Conservation (phyloP, 2,797 vertebrate species). For the Crocidura indochinensis region DNA sequence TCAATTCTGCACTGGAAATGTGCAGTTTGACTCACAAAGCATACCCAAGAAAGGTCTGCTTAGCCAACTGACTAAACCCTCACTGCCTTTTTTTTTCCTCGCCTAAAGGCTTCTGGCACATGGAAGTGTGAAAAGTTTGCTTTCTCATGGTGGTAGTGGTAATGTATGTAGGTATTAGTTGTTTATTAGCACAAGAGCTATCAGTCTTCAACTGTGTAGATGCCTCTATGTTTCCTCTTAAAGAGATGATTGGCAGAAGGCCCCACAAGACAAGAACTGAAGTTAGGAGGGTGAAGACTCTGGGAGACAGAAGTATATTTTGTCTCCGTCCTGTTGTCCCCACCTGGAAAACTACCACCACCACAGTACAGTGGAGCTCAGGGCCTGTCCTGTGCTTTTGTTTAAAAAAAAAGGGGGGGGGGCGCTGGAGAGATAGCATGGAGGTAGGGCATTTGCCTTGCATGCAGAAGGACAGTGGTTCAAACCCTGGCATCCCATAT, state of each 20-base stretch:
- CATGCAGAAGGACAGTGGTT: too few relatives aligned
- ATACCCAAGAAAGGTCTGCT: too few relatives aligned
- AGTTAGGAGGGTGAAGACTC: neutral
- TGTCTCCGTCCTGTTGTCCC: neutral
- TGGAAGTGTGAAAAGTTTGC: neutral
- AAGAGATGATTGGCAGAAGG: slow-evolving; percentile 72
- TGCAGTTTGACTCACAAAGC: too few relatives aligned
- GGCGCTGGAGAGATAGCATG: too few relatives aligned
- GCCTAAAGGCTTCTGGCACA: neutral
- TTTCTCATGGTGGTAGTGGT: neutral
- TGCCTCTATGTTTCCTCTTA: neutral
- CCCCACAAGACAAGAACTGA: slow-evolving; percentile 72
- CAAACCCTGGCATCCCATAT: too few relatives aligned
- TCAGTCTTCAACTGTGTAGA: neutral
- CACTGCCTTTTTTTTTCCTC: neutral
- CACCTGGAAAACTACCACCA: neutral
- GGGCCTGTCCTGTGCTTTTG: too few relatives aligned
- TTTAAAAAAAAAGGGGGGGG: neutral
- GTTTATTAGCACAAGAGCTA: neutral
- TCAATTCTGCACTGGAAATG: too few relatives aligned
- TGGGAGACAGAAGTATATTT: neutral
- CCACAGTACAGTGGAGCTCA: too few relatives aligned
- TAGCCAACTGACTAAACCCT: too few relatives aligned
- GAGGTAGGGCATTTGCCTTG: too few relatives aligned
- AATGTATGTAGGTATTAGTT: too few relatives aligned